A percentile compares a stretch with the other conserved stretches of the same genome.
phyloP scores from a whole-genome alignment of 2,797 vertebrate species.

The Gallinago stenura region DNA sequence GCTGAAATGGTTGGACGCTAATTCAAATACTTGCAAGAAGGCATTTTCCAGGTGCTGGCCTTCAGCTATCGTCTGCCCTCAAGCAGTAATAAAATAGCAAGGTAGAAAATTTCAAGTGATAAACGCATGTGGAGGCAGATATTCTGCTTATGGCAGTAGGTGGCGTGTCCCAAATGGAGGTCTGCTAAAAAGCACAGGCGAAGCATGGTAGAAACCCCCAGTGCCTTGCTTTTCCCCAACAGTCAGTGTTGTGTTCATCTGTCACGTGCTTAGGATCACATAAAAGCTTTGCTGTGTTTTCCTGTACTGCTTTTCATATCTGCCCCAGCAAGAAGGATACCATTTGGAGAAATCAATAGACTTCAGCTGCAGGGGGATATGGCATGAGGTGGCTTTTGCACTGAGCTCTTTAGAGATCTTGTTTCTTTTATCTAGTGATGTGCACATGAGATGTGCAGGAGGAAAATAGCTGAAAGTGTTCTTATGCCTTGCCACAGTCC shows the following conservation, averaged over 20 bases:
- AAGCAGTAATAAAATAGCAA: background rate
- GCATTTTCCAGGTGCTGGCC: background rate
- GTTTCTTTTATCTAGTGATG: background rate
- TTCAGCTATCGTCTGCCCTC: background rate
- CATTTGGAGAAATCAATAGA: background rate
- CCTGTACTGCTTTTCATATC: background rate
- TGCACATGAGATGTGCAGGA: background rate
- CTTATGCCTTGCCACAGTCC: background rate
- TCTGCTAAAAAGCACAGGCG: background rate
- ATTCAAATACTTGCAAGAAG: background rate
- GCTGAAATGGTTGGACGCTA: background rate
- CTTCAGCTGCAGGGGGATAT: background rate
- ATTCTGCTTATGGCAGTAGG: background rate
- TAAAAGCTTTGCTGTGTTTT: background rate
- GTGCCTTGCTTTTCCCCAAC: background rate
- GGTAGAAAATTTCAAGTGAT: background rate
- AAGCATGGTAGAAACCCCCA: background rate
- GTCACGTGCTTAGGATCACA: background rate
- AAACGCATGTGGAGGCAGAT: fast-evolving
- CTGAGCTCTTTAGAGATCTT: background rate
- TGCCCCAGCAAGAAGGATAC: background rate
- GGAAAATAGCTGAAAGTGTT: background rate
- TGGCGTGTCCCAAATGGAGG: background rate
- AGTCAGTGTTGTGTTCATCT: background rate
- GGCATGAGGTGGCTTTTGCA: background rate